Conservation (phyloP, 2,113 vertebrate genomes). For the Hystrix brachyura region DNA sequence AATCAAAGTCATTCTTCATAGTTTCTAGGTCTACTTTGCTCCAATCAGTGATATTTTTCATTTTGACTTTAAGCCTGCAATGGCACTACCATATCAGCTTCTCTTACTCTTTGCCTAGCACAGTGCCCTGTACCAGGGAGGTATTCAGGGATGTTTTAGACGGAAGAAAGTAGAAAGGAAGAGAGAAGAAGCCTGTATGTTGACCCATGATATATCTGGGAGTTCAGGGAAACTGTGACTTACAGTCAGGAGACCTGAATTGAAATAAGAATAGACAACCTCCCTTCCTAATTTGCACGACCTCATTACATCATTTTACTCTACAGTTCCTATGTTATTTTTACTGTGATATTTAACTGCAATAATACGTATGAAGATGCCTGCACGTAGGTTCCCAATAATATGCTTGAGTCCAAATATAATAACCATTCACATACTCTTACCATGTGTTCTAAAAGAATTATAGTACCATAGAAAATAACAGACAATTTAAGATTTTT, state of each 20-base stretch:
- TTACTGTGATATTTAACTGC: background rate
- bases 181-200: background rate
- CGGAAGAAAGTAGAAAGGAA: background rate
- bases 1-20: background rate
- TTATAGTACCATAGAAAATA: background rate
- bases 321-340: background rate
- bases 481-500: background rate
- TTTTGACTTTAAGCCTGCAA: slow-evolving; percentile 5
- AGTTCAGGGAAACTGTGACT: background rate
- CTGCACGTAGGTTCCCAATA: background rate
- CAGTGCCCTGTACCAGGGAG: background rate
- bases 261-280: background rate
- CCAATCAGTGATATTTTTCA: background rate
- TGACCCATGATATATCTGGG: background rate
- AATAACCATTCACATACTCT: background rate
- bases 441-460: background rate
- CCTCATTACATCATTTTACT: background rate
- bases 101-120: background rate
- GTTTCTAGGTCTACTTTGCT: slow-evolving; percentile 6
- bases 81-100: background rate
- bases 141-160: background rate
- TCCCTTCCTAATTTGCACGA: background rate
- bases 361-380: background rate
- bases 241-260: background rate
- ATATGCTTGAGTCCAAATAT: background rate